Base-by-base conservation (phyloP, 2,888 invertebrate genomes). In the Germaria angustata region DNA sequence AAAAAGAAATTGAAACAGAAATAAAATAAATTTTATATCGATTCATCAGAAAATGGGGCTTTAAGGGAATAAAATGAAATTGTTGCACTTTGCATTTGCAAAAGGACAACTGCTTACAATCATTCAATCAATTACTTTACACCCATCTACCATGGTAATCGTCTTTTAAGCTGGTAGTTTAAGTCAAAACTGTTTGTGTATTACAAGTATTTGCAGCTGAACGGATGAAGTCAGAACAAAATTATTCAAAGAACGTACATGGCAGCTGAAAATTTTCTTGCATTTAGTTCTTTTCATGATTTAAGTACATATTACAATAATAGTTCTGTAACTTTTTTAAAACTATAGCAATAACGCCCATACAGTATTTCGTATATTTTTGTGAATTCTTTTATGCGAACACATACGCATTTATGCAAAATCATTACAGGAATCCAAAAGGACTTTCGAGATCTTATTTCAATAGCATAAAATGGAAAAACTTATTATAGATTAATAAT, bases 111-210 rank as follows among this genome's bases (percentile, higher is more conserved):
- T 61, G 17, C 53, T 49, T 49, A 59, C 41, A 79, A 24, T 36
- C 7, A 28, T 36, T 53, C 24, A 41, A 65, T 9, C 71, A 79
- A 72, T 72, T 78, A 71, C 71, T 65, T 51, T 41, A n/a, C 13
- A 1, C 11, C 32, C 6, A n/a, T 46, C 49, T 61, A 11, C 49
- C 39, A 72, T 53, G 34, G 9, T 63, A 57, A 51, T 59, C 61
- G 17, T 15, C 17, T 32, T 24, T 32, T 41, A 73, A 53, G 49
- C 22, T 22, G 13, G 32, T 15, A 34, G 7, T 22, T 32, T 17
- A 28, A 68, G 15, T 41, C 7, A 28, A 24, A 41, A 36, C 11
- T 39, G 11, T 39, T 39, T 15, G 22, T 15, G 15, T 22, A 15
- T 28, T 46, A 5, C 11, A 17, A 36, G 0, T 39, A 11, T 15